Percentiles rank a stretch among this genome's conserved stretches.
These are phyloP conservation scores for Minunthozetes semirufus DNA, from an alignment of 2,888 invertebrate genomes.

Conservation along the genomic window DNA sequence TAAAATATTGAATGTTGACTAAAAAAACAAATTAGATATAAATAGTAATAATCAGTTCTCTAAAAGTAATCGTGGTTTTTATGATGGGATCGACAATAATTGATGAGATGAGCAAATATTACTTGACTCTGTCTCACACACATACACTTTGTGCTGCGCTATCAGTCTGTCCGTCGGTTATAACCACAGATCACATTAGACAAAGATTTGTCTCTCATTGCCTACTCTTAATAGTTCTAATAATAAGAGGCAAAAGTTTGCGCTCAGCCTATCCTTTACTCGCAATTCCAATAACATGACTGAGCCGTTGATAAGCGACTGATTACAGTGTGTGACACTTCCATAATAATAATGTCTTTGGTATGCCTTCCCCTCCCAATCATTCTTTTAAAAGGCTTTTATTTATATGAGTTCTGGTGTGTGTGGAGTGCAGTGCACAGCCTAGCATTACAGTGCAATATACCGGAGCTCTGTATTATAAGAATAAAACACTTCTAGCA, in stretches of 20 bases:
- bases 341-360: conserved; percentile 25
- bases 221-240: conserved; percentile 4
- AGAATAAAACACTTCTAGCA: not conserved
- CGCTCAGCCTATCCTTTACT: not conserved
- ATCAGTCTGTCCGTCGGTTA: not conserved
- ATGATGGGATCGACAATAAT: conserved; percentile 22
- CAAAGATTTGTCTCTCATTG: conserved; percentile 17
- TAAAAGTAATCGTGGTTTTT: not conserved
- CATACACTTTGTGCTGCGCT: not conserved
- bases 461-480: not conserved
- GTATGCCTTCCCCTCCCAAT: conserved; percentile 14
- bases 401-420: conserved; percentile 11
- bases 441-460: not conserved
- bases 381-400: conserved; percentile 27
- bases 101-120: conserved; percentile 1
- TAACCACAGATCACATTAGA: conserved; percentile 7
- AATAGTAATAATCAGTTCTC: not conserved
- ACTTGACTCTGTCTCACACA: not conserved
- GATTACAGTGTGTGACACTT: conserved; percentile 26
- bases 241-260: conserved; percentile 4
- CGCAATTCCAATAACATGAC: not conserved
- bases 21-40: not conserved
- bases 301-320: conserved; percentile 3
- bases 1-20: not conserved
- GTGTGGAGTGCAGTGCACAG: not conserved